These are phyloP conservation scores for Loripinus fragilis DNA, from an alignment of 2,888 invertebrate species.

Conservation along the genomic window DNA sequence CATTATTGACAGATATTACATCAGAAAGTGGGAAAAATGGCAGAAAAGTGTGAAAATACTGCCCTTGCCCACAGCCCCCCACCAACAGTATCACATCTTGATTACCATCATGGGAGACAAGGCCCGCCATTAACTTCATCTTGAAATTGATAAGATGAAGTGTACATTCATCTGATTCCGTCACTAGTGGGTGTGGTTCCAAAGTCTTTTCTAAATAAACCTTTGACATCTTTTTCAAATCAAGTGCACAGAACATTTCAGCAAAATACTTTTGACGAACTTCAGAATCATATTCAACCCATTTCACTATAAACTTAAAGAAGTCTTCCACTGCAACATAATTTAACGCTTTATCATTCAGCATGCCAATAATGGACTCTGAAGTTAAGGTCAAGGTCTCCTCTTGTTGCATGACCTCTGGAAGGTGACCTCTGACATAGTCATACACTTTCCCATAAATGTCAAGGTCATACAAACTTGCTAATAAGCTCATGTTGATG, in stretches of 20 bases:
- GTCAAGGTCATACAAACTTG: conserved; percentile 73
- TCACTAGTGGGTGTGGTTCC: conserved; percentile 57
- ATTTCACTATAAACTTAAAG: conserved; percentile 68
- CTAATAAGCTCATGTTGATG: conserved; percentile 66
- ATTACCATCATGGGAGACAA: conserved; percentile 53
- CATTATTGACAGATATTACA: conserved; percentile 61
- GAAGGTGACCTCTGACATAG: conserved; percentile 68
- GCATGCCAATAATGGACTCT: conserved; percentile 66
- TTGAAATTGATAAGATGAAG: conserved; percentile 64
- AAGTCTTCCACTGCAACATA: conserved; percentile 70
- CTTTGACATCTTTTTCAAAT: conserved; percentile 59
- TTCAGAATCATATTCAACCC: conserved; percentile 66
- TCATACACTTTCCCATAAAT: conserved; percentile 65
- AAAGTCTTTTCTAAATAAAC: conserved; percentile 59
- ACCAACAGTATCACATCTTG: conserved; percentile 67
- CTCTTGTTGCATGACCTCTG: conserved; percentile 65
- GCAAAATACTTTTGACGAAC: conserved; percentile 57
- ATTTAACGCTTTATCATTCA: conserved; percentile 66
- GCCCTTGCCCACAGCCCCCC: conserved; percentile 66
- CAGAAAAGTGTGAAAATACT: conserved; percentile 60
- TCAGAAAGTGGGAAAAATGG: conserved; percentile 62
- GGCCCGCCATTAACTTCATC: conserved; percentile 63
- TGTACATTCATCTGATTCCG: conserved; percentile 60
- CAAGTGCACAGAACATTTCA: conserved; percentile 67
- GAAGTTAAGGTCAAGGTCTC: conserved; percentile 69